Percentiles rank a stretch among this genome's conserved stretches.
These are phyloP conservation scores for Argyra leucocephala DNA, from an alignment of 2,888 invertebrate genomes.

Conservation along the genomic window DNA sequence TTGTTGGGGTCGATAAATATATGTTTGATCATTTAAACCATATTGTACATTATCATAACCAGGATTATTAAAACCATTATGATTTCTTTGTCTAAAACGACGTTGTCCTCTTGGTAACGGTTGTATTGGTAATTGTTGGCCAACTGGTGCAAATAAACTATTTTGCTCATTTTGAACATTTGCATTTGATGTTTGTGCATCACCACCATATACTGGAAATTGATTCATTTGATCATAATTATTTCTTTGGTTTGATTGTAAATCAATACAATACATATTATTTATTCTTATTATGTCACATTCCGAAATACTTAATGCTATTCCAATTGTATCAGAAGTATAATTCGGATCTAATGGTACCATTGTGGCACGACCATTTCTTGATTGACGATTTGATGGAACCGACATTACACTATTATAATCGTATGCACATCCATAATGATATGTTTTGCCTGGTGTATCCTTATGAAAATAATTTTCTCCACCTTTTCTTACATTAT, in stretches of 20 bases:
- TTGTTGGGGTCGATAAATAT: no score
- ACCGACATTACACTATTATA: constrained; percentile 73
- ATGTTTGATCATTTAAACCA: no score
- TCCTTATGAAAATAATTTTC: constrained; percentile 60
- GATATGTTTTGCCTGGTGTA: constrained; percentile 45
- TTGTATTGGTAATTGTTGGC: neutral
- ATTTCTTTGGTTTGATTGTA: neutral
- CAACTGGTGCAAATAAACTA: neutral
- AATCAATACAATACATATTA: neutral
- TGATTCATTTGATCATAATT: neutral
- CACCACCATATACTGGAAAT: neutral
- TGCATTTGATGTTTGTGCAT: neutral
- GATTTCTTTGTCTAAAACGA: neutral
- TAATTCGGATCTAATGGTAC: constrained; percentile 37
- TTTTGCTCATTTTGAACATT: neutral
- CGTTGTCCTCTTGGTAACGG: no score
- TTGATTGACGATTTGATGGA: constrained; percentile 60
- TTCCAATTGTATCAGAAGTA: neutral
- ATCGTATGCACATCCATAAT: constrained; percentile 59
- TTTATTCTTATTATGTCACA: neutral
- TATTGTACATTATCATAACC: no score
- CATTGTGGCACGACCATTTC: constrained; percentile 58
- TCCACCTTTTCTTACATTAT: constrained; percentile 46
- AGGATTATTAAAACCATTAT: neutral
- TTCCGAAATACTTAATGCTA: neutral